Percentiles rank a stretch among this genome's conserved stretches.
phyloP scores from a whole-genome alignment of 2,888 invertebrate genomes.

The Asteroscopus sphinx region DNA sequence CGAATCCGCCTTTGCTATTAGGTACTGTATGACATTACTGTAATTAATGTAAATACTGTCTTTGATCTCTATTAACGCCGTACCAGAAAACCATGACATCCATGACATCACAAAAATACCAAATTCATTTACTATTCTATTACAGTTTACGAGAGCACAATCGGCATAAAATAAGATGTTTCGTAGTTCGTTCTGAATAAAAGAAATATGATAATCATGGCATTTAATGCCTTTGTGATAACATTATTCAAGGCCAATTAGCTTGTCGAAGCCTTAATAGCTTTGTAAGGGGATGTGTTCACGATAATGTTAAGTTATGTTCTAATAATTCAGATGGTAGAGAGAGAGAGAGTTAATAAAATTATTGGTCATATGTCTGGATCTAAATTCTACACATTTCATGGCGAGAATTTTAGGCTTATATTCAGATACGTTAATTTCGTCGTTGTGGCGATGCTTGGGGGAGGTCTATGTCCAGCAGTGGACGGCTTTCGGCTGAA shows the following conservation, averaged over 20 bases:
- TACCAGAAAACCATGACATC: conserved; percentile 3
- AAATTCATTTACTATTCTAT: conserved; percentile 21
- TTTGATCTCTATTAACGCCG: not conserved
- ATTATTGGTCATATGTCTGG: no score
- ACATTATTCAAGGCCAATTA: conserved; percentile 29
- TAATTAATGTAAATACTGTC: not conserved
- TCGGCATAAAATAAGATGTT: conserved; percentile 20
- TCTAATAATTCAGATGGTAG: no score
- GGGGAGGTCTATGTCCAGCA: no score
- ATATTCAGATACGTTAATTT: no score
- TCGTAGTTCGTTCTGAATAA: conserved; percentile 21
- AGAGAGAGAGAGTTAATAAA: no score
- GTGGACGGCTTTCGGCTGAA: no score
- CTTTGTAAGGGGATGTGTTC: conserved; percentile 21
- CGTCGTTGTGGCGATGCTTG: no score
- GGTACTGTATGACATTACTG: not conserved
- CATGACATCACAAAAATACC: not conserved
- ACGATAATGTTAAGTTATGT: not conserved
- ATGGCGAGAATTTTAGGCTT: no score
- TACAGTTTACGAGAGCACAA: conserved; percentile 18
- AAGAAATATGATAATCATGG: conserved; percentile 23
- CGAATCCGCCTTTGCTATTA: no score
- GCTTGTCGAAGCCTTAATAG: conserved; percentile 15
- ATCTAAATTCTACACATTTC: no score
- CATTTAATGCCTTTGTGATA: conserved; percentile 26